Conservation (phyloP, 1,140 invertebrate species). For the Theocolax elegans region DNA sequence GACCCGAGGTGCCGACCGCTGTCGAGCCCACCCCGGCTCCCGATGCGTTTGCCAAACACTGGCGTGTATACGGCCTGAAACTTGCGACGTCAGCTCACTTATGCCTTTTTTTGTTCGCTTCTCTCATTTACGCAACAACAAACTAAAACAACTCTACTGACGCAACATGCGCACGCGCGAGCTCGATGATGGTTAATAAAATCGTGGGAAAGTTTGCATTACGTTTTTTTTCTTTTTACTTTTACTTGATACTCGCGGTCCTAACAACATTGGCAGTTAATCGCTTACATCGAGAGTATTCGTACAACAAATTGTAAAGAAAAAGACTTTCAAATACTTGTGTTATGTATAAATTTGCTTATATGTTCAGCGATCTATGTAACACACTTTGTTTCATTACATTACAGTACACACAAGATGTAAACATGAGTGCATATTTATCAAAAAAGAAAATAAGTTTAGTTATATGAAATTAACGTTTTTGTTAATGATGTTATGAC, state of each 20-base stretch:
- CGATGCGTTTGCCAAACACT: conserved; percentile 60
- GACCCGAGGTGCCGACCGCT: conserved; percentile 53
- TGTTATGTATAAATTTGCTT: conserved; percentile 4
- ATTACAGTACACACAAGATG: conserved; percentile 1
- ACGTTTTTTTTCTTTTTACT: background rate
- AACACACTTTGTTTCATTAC: background rate
- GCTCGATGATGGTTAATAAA: conserved; percentile 29
- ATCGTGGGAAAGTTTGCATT: conserved; percentile 18
- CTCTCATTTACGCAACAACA: background rate
- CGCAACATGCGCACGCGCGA: conserved; percentile 4
- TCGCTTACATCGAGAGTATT: too few relatives aligned
- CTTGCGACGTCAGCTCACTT: conserved; percentile 35
- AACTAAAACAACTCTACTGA: background rate
- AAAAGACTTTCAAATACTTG: conserved; percentile 4
- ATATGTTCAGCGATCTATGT: background rate
- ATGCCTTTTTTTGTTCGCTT: conserved; percentile 2
- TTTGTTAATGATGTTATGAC: conserved; percentile 20
- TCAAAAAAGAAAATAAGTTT: conserved; percentile 12
- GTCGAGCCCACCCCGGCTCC: conserved; percentile 54
- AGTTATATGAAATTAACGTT: background rate
- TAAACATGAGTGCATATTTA: conserved; percentile 8
- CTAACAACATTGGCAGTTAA: too few relatives aligned
- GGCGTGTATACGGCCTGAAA: conserved; percentile 59
- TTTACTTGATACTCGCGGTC: too few relatives aligned
- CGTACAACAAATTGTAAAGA: too few relatives aligned